Conservation (phyloP, 2,888 invertebrate species). For the Euphydryas editha region DNA sequence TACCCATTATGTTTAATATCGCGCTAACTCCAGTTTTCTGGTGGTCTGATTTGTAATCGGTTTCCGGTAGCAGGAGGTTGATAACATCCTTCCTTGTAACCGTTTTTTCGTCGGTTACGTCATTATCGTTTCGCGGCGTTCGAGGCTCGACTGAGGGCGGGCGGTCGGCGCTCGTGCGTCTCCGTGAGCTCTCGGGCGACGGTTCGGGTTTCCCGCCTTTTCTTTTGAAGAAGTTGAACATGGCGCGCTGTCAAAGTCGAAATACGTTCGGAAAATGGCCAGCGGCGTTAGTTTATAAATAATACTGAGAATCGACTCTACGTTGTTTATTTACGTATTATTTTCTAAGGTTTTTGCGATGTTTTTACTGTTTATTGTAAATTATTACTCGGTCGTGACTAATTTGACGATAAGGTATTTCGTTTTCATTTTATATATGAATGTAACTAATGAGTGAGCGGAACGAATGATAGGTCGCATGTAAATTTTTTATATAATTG, state of each 20-base stretch:
- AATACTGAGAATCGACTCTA: neutral
- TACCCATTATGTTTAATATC: constrained; percentile 77
- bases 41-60: constrained; percentile 62
- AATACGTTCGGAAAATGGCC: constrained; percentile 47
- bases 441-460: constrained; percentile 3
- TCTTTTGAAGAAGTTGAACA: constrained; percentile 80
- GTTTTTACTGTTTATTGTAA: constrained; percentile 10
- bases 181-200: constrained; percentile 38
- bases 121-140: constrained; percentile 61
- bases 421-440: neutral
- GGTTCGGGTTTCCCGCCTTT: constrained; percentile 73
- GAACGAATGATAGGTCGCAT: neutral
- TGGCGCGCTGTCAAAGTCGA: constrained; percentile 55
- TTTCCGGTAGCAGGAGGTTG: constrained; percentile 71
- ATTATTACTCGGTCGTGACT: constrained; percentile 5
- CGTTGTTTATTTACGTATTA: neutral
- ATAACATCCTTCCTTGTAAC: constrained; percentile 74
- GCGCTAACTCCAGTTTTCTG: constrained; percentile 73
- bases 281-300: constrained; percentile 26
- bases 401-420: constrained; percentile 20
- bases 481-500: too few species aligned
- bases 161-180: constrained; percentile 52
- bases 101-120: constrained; percentile 57
- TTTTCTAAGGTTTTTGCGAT: constrained; percentile 15
- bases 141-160: constrained; percentile 63